Conservation (phyloP, 2,797 vertebrate genomes). For the Choloepus didactylus region DNA sequence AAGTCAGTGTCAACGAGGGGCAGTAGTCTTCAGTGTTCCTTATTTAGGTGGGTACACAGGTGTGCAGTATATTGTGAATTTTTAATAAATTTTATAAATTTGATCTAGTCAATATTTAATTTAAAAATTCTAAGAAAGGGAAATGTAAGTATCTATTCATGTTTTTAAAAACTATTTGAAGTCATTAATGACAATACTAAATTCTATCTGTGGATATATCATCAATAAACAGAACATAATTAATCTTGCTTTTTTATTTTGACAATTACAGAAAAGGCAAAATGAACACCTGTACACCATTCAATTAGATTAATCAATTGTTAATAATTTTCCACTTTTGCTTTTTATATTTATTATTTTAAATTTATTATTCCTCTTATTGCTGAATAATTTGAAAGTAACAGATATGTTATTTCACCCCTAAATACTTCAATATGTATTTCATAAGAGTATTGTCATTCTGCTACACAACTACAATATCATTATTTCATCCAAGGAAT, state of each 20-base stretch:
- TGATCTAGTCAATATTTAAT: conserved; percentile 21
- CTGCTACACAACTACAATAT: not conserved
- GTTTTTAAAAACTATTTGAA: conserved; percentile 12
- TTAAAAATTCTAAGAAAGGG: conserved; percentile 33
- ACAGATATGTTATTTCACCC: not conserved
- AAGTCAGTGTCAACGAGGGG: not conserved
- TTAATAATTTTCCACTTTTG: not conserved
- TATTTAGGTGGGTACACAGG: not conserved
- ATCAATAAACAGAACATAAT: not conserved
- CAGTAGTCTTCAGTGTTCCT: not conserved
- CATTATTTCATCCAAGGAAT: not conserved
- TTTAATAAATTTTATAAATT: conserved; percentile 13
- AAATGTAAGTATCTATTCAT: not conserved
- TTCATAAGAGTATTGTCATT: not conserved
- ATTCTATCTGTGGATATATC: not conserved
- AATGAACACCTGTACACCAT: not conserved
- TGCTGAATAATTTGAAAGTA: conserved; percentile 29
- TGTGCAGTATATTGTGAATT: not conserved
- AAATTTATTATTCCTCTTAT: not conserved
- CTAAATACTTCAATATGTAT: not conserved
- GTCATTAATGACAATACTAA: not conserved
- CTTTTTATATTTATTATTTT: not conserved
- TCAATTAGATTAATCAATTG: not conserved
- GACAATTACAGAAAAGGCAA: conserved; percentile 1
- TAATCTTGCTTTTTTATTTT: conserved; percentile 13